Base-by-base conservation (phyloP, 2,888 invertebrate species). In the Lutraria lutraria region DNA sequence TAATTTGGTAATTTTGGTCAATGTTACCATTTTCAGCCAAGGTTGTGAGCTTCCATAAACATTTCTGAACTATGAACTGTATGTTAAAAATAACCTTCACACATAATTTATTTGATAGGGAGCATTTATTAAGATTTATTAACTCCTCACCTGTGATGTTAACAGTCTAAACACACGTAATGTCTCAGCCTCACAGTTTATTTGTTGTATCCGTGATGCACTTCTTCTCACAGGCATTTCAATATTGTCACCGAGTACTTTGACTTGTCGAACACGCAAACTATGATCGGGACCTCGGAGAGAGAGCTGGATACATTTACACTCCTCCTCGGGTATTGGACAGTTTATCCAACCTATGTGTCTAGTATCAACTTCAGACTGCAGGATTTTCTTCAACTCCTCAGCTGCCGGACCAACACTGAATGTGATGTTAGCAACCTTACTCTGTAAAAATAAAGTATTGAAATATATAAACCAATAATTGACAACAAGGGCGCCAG, bases 331-430 rank as follows among this genome's bases (percentile, higher is more conserved):
- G 85, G 97, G 97, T 89, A 99, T 97, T 12, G 98, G 98, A 95
- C 98, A 98, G 95, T 98, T 98, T 25, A 99, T 97, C 99, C 99
- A 99, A 21, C 99, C 98, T 89, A 98, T 98, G 89, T 98, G 97
- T 96, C 98, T 98, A 21, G 97, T 97, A 95, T 99, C 99, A 19
- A 99, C 98, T 94, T 99, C 99, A 85, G 95, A 94, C 93, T 95
- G 95, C 34, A 98, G 98, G 10, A 99, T 97, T 94, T 98, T 98
- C 54, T 97, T 97, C 96, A 98, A 97, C 94, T 99, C 99, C 89
- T 98, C 98, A 12, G 97, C 97, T 88, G 98, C 98, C 60, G 98
- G 97, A 13, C 99, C 99, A 91, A 98, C 98, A 96, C 98, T 98
- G 96, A 99, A 98, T n/a, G 98, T 98, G 21, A 99, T 97, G 94